phyloP scores from a whole-genome alignment of 2,113 vertebrate genomes.

The Sminthopsis crassicaudata region DNA sequence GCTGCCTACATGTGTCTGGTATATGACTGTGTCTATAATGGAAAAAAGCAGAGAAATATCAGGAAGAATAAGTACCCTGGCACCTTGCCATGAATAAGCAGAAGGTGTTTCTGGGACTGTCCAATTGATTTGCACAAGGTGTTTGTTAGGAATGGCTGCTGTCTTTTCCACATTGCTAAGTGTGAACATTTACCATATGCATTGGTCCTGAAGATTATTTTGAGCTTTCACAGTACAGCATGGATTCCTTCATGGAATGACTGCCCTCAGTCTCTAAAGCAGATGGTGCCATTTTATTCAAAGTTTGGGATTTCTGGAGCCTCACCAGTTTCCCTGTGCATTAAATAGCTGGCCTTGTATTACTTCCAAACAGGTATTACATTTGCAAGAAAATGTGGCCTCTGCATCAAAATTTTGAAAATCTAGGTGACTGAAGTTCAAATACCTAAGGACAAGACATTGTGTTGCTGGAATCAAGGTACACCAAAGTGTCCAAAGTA shows the following conservation, averaged over 20 bases:
- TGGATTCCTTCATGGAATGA: slow-evolving; percentile 44
- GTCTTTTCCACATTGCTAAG: slow-evolving; percentile 46
- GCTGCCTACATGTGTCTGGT: slow-evolving; percentile 3
- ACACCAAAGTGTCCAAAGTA: neutral
- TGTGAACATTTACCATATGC: slow-evolving; percentile 58
- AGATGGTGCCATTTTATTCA: slow-evolving; percentile 68
- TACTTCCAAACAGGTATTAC: slow-evolving; percentile 52
- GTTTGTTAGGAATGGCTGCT: slow-evolving; percentile 73
- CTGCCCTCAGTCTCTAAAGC: slow-evolving; percentile 59
- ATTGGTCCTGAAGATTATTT: slow-evolving; percentile 68
- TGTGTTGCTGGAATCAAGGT: neutral
- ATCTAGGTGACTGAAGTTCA: neutral
- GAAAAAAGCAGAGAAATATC: slow-evolving; percentile 6
- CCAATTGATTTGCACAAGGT: slow-evolving; percentile 74
- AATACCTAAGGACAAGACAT: neutral
- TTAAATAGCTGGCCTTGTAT: slow-evolving; percentile 44
- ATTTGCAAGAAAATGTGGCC: neutral
- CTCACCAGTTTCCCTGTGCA: slow-evolving; percentile 17
- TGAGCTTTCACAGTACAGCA: slow-evolving; percentile 59
- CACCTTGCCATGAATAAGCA: slow-evolving; percentile 59
- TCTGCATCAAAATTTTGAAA: neutral
- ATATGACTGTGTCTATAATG: neutral
- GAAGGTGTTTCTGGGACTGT: slow-evolving; percentile 68
- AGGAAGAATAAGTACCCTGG: slow-evolving; percentile 48
- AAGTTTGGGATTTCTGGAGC: slow-evolving; percentile 45